These are phyloP conservation scores for Pelodiscus sinensis DNA, from an alignment of 2,113 vertebrate genomes.

Conservation along the genomic window DNA sequence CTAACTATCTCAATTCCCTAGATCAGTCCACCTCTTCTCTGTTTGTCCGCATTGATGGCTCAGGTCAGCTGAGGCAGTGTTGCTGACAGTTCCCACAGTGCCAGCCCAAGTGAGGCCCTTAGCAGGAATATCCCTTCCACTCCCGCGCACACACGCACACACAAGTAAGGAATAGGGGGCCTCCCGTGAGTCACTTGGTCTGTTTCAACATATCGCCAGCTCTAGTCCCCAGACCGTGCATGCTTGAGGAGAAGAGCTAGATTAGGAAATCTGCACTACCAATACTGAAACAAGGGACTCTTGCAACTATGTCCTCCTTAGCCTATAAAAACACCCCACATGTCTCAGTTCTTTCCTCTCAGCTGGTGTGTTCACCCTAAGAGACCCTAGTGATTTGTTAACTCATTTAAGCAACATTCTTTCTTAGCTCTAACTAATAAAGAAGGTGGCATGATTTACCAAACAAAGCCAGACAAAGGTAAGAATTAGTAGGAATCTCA, in stretches of 20 bases:
- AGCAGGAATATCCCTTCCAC: too few species aligned
- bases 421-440: neutral
- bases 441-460: neutral
- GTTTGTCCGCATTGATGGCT: neutral
- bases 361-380: too few species aligned
- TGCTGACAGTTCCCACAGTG: neutral
- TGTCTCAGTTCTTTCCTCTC: neutral
- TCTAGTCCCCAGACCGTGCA: neutral
- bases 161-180: too few species aligned
- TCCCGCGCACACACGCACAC: too few species aligned
- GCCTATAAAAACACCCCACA: neutral
- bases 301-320: constrained; percentile 2
- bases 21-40: neutral
- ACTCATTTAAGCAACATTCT: neutral
- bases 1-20: neutral
- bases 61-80: neutral
- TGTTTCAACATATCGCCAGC: neutral
- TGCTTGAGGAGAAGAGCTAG: neutral
- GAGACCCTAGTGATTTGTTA: neutral
- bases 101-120: too few species aligned
- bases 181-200: too few species aligned
- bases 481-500: constrained; percentile 10
- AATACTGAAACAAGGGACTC: neutral
- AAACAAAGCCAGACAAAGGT: constrained; percentile 7
- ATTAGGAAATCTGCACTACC: neutral